phyloP scores from a whole-genome alignment of 2,113 vertebrate genomes.

The Oxygymnocypris stewartii region DNA sequence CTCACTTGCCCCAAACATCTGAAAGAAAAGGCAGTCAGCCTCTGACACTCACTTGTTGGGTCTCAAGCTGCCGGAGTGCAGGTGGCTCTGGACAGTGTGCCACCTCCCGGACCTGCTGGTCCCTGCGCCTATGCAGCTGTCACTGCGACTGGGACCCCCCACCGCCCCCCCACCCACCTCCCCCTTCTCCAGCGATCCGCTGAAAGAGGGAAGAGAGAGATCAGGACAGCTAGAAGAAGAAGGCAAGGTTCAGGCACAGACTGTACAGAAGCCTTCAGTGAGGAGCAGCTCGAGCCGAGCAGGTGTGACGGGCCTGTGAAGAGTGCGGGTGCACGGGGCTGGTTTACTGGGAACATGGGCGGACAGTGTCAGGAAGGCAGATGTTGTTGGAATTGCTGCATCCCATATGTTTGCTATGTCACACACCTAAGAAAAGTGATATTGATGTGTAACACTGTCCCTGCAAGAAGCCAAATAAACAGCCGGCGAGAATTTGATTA shows the following conservation, averaged over 20 bases:
- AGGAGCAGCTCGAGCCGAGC: neutral
- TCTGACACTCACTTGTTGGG: slow-evolving; percentile 93
- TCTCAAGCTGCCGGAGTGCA: slow-evolving; percentile 96
- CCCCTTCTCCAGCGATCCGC: slow-evolving; percentile 91
- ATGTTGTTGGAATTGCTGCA: neutral
- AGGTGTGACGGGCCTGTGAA: neutral
- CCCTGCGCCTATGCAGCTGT: slow-evolving; percentile 90
- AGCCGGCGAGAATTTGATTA: neutral
- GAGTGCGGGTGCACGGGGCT: neutral
- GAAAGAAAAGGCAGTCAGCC: neutral
- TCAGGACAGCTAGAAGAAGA: slow-evolving; percentile 47
- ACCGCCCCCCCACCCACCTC: slow-evolving; percentile 80
- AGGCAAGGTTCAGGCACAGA: neutral
- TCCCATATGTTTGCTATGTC: neutral
- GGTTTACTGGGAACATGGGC: neutral
- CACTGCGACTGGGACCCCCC: slow-evolving; percentile 89
- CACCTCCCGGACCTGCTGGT: slow-evolving; percentile 87
- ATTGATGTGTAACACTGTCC: neutral
- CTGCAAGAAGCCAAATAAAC: neutral
- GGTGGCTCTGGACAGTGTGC: slow-evolving; percentile 96
- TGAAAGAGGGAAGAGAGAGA: slow-evolving; percentile 67
- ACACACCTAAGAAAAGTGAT: slow-evolving; percentile 13
- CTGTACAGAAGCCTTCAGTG: neutral
- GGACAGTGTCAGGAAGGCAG: slow-evolving; percentile 17
- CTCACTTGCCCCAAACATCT: slow-evolving; percentile 2